Base-by-base conservation (phyloP, 2,113 vertebrate genomes). In the Heterochromis multidens region DNA sequence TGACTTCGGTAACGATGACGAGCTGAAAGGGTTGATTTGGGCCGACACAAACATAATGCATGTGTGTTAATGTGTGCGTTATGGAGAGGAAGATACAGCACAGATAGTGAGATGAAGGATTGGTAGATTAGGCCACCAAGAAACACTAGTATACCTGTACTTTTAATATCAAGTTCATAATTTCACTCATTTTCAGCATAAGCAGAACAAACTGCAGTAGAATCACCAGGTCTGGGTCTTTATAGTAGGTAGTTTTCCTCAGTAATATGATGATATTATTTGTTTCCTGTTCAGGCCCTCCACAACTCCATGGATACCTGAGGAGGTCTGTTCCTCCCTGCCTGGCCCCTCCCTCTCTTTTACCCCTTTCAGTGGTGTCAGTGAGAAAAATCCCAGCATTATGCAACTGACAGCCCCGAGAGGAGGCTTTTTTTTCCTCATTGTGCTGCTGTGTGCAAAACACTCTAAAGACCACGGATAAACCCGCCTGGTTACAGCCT, bases 381-480 rank as follows among this genome's bases (percentile, higher is more conserved):
- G 77, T 62, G 82, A 88, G 89, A 91, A 89, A 77, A 91, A 90
- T 85, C 70, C n/a, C 80, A 65, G 76, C 59, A 63, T 92, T 92
- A 89, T 87, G 90, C 89, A 93, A 93, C 87, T 40, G 70, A 56
- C 74, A 56, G 79, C 87, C 81, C 37, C 14, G 58, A 56, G 76
- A 86, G 67, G 59, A 85, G 76, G 52, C 74, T 60, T 76, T 86
- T 86, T 82, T 40, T 0, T n/a, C 62, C 29, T 85, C 58, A 40
- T 63, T 77, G 82, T 89, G 65, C 58, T 33, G 25, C 25, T 78
- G 67, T 90, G 77, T 81, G 62, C 59, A 89, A 86, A 89, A 86
- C 82, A 60, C 74, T 74, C 31, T 17, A 12, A 74, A 84, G 49
- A 59, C 49, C 19, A 6, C 81, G 74, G 79, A 67, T 82, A 81